Conservation (phyloP, 2,797 vertebrate species). For the Falco rusticolus region DNA sequence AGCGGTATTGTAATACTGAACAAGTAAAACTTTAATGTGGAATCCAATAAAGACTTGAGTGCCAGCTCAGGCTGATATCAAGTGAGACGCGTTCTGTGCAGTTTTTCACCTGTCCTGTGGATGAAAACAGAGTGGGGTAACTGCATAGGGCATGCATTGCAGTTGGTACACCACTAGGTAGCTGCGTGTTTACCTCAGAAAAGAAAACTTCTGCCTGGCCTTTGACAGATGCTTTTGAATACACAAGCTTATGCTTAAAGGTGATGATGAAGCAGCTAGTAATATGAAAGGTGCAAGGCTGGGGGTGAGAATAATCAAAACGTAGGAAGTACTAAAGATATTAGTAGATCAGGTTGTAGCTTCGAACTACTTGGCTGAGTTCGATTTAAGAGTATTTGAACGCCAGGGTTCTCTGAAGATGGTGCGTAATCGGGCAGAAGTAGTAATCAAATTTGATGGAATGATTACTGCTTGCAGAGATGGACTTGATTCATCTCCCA, state of each 20-base stretch:
- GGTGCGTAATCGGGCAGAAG: background rate
- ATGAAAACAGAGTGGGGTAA: background rate
- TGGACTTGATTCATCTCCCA: background rate
- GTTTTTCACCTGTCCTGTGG: background rate
- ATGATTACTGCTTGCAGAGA: background rate
- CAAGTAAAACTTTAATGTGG: background rate
- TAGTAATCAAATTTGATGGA: background rate
- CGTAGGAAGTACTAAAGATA: background rate
- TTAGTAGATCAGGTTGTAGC: background rate
- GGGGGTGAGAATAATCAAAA: background rate
- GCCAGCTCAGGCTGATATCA: background rate
- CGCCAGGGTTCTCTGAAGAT: background rate
- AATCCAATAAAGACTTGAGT: background rate
- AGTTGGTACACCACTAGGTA: background rate
- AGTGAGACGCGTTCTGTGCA: background rate
- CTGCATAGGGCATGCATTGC: background rate
- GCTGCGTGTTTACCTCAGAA: background rate
- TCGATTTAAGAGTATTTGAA: background rate
- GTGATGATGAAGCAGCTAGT: background rate
- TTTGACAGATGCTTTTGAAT: background rate
- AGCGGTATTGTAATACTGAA: background rate
- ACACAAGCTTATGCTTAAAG: background rate
- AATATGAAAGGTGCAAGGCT: background rate
- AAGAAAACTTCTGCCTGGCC: background rate
- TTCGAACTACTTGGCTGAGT: background rate